Evolutionary conservation across 2,888 invertebrate genomes (phyloP), one percentile per base, ranked within the genome.

Genomic region (Omphaloscelis lunosa): DNA sequence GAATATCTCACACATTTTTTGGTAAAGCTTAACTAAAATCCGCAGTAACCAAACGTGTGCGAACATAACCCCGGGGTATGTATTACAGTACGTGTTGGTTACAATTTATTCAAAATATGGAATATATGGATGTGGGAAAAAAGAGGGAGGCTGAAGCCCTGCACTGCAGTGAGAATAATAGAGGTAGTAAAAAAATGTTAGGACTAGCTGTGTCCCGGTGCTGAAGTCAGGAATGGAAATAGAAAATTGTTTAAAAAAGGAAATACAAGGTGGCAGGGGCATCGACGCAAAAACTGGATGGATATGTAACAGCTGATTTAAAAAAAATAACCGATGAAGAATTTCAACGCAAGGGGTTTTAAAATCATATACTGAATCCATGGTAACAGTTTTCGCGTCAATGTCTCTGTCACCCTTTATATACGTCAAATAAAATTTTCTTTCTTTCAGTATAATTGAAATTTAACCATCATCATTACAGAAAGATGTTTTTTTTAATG

Each of bases 51-150:
- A 53, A 66, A 77, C 66, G 39, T 62, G 66, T 48, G 15, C 7
- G 62, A 66, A 79, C 34, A 67, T 48, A 59, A n/a, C 73, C 48
- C 12, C 29, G 1, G 61, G 67, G 29, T 45, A 11, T 59, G 20
- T 68, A 53, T 66, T 48, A 59, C 29, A 66, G 27, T 34, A 53
- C 66, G 67, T 75, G 75, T 59, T 34, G 27, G 76, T 67, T 27
- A 67, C 34, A 34, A 20, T 62, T 27, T 65, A 59, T 71, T 65
- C 27, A 71, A 77, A 78, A 66, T 58, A 51, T 65, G 51, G 56
- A 65, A 51, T 71, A 29, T 48, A 63, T 56, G 39, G 29, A 48
- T n/a, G 56, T n/a, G 62, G 17, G 6, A 23, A 51, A 70, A 58
- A 39, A 39, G 0, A 29, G 27, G n/a, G 56, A 17, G 20, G 29